Evolutionary conservation across 2,888 invertebrate species (phyloP).

Genomic region (Lumbricus terrestris): DNA sequence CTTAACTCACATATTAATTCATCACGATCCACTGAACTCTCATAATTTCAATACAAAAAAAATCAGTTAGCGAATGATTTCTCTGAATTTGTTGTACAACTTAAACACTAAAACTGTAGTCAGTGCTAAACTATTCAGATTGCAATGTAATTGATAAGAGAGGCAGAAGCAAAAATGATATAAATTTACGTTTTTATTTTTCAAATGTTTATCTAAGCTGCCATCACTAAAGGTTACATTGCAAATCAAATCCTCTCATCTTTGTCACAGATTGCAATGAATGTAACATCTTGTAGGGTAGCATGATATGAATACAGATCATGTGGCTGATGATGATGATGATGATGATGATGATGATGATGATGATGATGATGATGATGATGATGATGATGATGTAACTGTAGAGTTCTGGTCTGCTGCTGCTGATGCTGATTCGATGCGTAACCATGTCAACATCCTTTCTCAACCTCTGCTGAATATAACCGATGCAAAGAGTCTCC

Average conservation of each 20-base stretch:
- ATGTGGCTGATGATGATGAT: not conserved
- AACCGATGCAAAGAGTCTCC: not conserved
- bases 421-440: not conserved
- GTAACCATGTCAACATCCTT: not conserved
- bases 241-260: not conserved
- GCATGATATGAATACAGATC: too few relatives aligned
- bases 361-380: not conserved
- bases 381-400: not conserved
- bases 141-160: not conserved
- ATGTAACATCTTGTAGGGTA: not conserved
- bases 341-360: not conserved
- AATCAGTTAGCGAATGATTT: not conserved
- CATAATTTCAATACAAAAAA: not conserved
- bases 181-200: not conserved
- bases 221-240: not conserved
- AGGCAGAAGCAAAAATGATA: not conserved
- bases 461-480: not conserved
- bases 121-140: not conserved
- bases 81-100: not conserved
- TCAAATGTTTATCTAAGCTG: not conserved
- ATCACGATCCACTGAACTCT: not conserved
- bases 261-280: not conserved
- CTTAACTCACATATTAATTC: not conserved
- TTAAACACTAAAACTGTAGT: not conserved
- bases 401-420: not conserved